Base-by-base conservation (phyloP, 2,113 vertebrate species). In the Cardinalis cardinalis region DNA sequence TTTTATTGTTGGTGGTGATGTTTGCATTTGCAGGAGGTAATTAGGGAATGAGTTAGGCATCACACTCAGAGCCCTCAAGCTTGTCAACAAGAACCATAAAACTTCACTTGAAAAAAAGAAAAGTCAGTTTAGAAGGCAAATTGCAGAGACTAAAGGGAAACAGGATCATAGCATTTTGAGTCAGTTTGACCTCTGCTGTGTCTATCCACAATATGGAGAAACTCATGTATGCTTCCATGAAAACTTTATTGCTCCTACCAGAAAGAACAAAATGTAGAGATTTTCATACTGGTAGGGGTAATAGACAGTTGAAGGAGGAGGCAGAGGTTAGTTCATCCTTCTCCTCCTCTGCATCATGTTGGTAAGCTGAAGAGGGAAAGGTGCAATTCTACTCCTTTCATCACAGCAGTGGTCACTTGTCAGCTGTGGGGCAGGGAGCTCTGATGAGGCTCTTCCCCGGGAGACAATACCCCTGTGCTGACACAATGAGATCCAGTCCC, bases 21-120 rank as follows among this genome's bases (percentile, higher is more conserved):
- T 95, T 96, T 96, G 93, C 75, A 83, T 95, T 96, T 96, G 77
- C 43, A 86, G 88, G 81, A 95, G 58, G 75, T 88, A 96, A 96
- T 97, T 95, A 95, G 84, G 63, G 91, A 95, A 83, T 79, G 70
- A 88, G 59, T 66, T 88, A 89, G 55, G 69, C 44, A 31, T 77
- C 77, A 68, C 49, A 34, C 65, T 89, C 19, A 16, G 44, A 88
- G 84, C 43, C 91, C n/a, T 94, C 70, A 74, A 92, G 94, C 87
- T 95, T 93, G 76, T 73, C 70, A 88, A 83, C 61, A 95, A 94
- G 51, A 84, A 76, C 48, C 36, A 89, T 93, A 88, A 95, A 93
- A 93, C 74, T 76, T 44, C 14, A 29, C 31, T 63, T 78, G n/a
- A 60, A 55, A 51, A 81, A 64, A 19, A 19, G 32, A 10, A 14